Evolutionary conservation across 2,888 invertebrate genomes (phyloP).

Genomic region (Priocnemis perturbator): DNA sequence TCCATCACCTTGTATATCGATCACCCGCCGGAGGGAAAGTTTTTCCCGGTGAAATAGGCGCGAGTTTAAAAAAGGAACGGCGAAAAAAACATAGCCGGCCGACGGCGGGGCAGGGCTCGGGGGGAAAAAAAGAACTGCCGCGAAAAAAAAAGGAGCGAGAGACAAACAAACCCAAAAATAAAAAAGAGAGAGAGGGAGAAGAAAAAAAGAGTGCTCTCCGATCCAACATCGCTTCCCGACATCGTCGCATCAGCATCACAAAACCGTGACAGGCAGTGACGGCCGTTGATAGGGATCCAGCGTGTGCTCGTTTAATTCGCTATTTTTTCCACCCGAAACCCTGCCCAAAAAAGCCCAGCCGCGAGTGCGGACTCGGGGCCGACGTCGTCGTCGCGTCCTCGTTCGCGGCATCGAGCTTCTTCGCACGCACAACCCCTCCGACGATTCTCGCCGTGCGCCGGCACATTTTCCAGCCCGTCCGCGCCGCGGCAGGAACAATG

Average conservation of each 20-base stretch:
- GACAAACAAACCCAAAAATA: too few species aligned
- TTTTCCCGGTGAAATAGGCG: constrained; percentile 3
- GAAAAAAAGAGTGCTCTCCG: background rate
- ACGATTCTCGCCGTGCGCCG: constrained; percentile 27
- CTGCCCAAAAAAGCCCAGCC: too few species aligned
- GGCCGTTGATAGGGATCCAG: background rate
- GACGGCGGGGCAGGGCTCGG: background rate
- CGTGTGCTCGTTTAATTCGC: constrained; percentile 18
- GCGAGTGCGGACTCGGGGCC: too few species aligned
- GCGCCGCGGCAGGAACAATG: constrained; percentile 45
- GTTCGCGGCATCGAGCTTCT: too few species aligned
- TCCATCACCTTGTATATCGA: too few species aligned
- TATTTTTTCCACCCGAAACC: constrained; percentile 4
- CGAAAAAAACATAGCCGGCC: background rate
- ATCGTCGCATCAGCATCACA: constrained; percentile 8
- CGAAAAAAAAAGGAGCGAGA: background rate
- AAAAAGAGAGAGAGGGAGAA: background rate
- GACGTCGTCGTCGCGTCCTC: background rate
- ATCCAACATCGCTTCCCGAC: constrained; percentile 5
- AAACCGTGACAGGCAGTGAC: constrained; percentile 1
- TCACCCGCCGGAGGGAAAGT: background rate
- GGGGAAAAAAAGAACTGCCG: background rate
- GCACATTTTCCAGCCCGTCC: constrained; percentile 46
- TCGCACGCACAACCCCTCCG: constrained; percentile 4
- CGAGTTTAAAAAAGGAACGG: background rate